phyloP scores from a whole-genome alignment of 2,113 vertebrate genomes.

The Mesitornis unicolor region DNA sequence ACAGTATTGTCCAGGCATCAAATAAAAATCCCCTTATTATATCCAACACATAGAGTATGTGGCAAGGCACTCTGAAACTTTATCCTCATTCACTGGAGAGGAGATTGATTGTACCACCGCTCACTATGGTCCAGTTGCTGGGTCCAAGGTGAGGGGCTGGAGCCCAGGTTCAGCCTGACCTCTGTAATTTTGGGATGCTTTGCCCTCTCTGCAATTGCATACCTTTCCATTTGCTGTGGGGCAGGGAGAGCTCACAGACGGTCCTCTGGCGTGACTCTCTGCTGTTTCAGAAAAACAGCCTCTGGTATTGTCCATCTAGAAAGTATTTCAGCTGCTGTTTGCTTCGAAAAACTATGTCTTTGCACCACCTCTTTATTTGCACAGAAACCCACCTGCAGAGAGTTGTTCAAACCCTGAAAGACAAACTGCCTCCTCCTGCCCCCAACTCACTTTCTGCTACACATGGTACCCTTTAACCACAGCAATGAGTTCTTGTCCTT shows the following conservation, averaged over 20 bases:
- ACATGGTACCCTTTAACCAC: fast-evolving
- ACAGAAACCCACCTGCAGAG: not conserved
- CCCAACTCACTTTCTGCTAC: not conserved
- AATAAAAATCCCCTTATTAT: not conserved
- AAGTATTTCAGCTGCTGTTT: not conserved
- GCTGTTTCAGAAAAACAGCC: not conserved
- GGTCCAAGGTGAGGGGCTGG: not conserved
- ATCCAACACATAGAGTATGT: not conserved
- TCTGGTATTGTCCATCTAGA: not conserved
- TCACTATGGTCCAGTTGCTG: fast-evolving
- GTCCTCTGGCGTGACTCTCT: fast-evolving
- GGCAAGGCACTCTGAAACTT: not conserved
- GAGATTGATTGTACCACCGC: not conserved
- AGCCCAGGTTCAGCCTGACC: not conserved
- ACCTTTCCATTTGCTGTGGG: fast-evolving
- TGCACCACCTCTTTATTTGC: not conserved
- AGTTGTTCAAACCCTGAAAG: not conserved
- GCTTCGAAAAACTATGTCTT: not conserved
- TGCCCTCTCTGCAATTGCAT: fast-evolving
- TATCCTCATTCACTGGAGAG: not conserved
- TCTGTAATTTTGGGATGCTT: not conserved
- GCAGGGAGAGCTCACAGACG: not conserved
- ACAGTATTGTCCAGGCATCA: not conserved
- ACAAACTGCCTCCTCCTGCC: not conserved
- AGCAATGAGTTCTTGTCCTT: not conserved